Evolutionary conservation across 2,888 invertebrate species (phyloP), one percentile per base, ranked within the genome.

Genomic region (Tryphoninae sp.): DNA sequence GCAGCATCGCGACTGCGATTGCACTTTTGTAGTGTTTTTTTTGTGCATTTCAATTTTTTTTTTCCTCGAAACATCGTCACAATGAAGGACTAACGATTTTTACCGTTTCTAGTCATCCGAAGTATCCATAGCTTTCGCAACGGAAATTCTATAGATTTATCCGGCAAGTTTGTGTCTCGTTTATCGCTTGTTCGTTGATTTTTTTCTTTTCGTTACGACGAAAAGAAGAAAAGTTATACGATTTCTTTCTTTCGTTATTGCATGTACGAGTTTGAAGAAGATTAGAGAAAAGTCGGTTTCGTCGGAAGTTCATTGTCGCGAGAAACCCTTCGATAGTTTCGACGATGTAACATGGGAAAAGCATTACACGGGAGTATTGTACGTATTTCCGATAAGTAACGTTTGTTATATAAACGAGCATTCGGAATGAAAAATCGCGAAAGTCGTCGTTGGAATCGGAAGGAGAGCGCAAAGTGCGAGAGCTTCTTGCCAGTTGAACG

Each of bases 81-180:
- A 88, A 88, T 88, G 82, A 65, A 42, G 23, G 59, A 80, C 83
- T 88, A 88, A 88, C 86, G 86, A 88, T 81, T 76, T 75, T 67
- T 59, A 49, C 83, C 75, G 83, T 84, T 85, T 82, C 23, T 59
- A 13, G 49, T 22, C 13, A 55, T 26, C 77, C 73, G 58, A 26
- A 62, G 16, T 55, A 49, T 33, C 33, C 11, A 8, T 51, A n/a
- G 74, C 45, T 65, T 58, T 65, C 55, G 64, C 55, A 58, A 74
- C 55, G 42, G 55, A 74, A 42, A 40, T 58, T 65, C 42, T 49
- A 19, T 51, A 49, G 6, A 33, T 62, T 61, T 65, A 13, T 19
- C 19, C 22, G 6, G n/a, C 4, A 67, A 72, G 26, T 58, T 19
- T 49, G 40, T 76, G 81, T 75, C 78, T 33, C 71, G 22, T 53